These are phyloP conservation scores for Sebastes taczanowskii DNA, from an alignment of 2,797 vertebrate species.

Conservation along the genomic window DNA sequence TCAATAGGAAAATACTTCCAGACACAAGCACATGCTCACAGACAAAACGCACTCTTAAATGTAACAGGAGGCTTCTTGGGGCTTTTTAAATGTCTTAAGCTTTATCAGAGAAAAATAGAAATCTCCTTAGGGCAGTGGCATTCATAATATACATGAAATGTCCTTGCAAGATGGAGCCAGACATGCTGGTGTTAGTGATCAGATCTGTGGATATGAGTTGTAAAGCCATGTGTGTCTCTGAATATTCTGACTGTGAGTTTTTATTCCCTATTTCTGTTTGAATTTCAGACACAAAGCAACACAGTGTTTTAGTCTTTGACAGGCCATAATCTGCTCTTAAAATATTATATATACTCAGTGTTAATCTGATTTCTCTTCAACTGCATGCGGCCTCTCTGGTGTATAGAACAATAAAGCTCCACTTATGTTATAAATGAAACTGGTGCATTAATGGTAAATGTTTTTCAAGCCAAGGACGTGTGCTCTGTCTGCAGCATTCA, in stretches of 20 bases:
- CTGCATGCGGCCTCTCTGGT: not conserved
- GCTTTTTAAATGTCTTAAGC: conserved; percentile 26
- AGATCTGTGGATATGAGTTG: conserved; percentile 16
- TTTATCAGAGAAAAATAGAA: conserved; percentile 8
- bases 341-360: not conserved
- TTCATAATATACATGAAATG: conserved; percentile 13
- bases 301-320: conserved; percentile 1
- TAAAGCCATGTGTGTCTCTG: not conserved
- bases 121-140: not conserved
- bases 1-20: conserved; percentile 25
- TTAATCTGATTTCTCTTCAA: conserved; percentile 25
- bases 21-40: not conserved
- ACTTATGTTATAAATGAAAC: conserved; percentile 5
- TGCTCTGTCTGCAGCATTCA: not conserved
- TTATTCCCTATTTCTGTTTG: not conserved
- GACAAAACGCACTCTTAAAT: conserved; percentile 4
- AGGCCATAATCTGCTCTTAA: conserved; percentile 22
- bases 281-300: not conserved
- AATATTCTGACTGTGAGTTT: not conserved
- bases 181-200: conserved; percentile 6
- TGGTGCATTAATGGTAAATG: conserved; percentile 7
- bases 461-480: conserved; percentile 13
- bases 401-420: conserved; percentile 14
- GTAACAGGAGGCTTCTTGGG: conserved; percentile 1
- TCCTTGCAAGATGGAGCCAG: not conserved